phyloP scores from a whole-genome alignment of 2,113 vertebrate species.

The Piprites chloris region DNA sequence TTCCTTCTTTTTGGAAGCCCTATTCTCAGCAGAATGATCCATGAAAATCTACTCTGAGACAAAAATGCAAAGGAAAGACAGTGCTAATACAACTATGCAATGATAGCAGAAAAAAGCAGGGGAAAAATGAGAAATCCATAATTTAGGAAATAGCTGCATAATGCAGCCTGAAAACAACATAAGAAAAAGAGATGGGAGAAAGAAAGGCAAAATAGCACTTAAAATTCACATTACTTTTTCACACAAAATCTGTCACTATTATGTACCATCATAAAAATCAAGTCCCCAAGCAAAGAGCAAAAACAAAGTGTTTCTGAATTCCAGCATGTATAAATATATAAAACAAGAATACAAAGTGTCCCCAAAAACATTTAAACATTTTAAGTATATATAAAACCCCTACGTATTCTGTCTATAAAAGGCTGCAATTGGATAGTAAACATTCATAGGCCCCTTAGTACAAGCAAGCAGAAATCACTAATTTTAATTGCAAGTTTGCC shows the following conservation, averaged over 20 bases:
- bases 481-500: constrained; percentile 28
- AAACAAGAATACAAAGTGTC: neutral
- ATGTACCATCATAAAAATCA: constrained; percentile 22
- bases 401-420: constrained; percentile 9
- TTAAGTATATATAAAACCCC: neutral
- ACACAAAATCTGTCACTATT: neutral
- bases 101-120: neutral
- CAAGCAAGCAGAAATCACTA: constrained; percentile 5
- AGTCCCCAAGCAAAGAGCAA: neutral
- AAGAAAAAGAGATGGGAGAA: neutral
- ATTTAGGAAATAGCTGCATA: neutral
- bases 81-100: neutral
- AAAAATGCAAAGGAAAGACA: neutral
- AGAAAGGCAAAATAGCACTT: neutral
- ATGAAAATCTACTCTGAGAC: neutral
- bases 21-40: neutral
- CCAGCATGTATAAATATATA: neutral
- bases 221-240: constrained; percentile 19
- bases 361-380: neutral
- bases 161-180: neutral
- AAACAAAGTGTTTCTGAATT: neutral
- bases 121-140: neutral
- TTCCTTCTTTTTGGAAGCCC: neutral
- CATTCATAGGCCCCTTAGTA: neutral
- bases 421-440: neutral